A percentile compares a stretch with the other conserved stretches of the same genome.
These are phyloP conservation scores for Sciaenops ocellatus DNA, from an alignment of 2,797 vertebrate species.

Conservation along the genomic window DNA sequence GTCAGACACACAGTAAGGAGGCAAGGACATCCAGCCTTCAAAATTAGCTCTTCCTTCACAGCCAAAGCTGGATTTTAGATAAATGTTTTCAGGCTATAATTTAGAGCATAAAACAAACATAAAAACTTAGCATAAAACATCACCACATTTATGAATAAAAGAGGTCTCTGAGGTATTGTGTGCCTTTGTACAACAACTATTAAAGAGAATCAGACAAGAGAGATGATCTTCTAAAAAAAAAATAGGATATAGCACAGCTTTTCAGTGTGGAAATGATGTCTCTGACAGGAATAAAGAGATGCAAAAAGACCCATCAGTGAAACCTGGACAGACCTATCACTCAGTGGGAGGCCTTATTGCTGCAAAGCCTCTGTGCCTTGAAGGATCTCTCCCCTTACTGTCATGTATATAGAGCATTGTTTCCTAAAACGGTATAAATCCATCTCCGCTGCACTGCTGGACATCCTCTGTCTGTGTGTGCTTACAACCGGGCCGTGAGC, in stretches of 20 bases:
- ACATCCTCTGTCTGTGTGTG: conserved; percentile 36
- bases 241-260: conserved; percentile 8
- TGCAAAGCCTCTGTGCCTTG: conserved; percentile 27
- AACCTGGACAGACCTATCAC: conserved; percentile 33
- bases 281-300: conserved; percentile 29
- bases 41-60: conserved; percentile 57
- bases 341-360: conserved; percentile 47
- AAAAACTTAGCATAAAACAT: conserved; percentile 15
- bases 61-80: conserved; percentile 19
- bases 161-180: conserved; percentile 21
- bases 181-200: conserved; percentile 32
- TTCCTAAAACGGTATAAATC: conserved; percentile 55
- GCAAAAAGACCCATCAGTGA: conserved; percentile 29
- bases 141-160: conserved; percentile 19
- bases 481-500: conserved; percentile 16
- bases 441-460: conserved; percentile 56
- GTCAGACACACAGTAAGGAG: conserved; percentile 59
- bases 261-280: conserved; percentile 7
- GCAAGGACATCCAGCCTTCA: conserved; percentile 61
- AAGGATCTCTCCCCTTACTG: conserved; percentile 39
- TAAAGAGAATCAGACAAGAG: conserved; percentile 17
- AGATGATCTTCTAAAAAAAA: conserved; percentile 23
- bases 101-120: conserved; percentile 36
- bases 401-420: conserved; percentile 47
- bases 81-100: conserved; percentile 32